phyloP scores from a whole-genome alignment of 1,140 invertebrate genomes.

The Diuraphis noxia region DNA sequence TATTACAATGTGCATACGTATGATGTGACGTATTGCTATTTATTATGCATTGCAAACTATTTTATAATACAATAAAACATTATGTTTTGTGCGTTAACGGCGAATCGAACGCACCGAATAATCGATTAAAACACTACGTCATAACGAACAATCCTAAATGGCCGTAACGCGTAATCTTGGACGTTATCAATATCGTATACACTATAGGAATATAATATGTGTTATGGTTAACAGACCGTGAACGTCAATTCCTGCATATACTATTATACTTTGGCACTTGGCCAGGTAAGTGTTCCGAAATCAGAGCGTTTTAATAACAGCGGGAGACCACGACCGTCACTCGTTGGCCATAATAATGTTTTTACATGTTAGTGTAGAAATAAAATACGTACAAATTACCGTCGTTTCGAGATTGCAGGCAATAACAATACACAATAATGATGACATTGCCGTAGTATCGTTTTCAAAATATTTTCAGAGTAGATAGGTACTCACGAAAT shows the following conservation, averaged over 20 bases:
- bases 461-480: neutral
- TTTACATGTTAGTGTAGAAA: neutral
- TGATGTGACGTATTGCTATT: neutral
- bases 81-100: neutral
- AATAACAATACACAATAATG: neutral
- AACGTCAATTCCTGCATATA: neutral
- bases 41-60: neutral
- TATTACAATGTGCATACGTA: neutral
- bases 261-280: too few relatives aligned
- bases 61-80: neutral
- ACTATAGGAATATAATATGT: neutral
- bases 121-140: neutral
- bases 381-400: neutral
- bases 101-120: neutral
- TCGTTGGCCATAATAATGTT: neutral
- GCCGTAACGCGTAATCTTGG: neutral
- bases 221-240: neutral
- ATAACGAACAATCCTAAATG: neutral
- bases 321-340: neutral
- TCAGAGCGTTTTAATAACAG: neutral
- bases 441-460: neutral
- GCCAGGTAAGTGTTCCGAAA: neutral
- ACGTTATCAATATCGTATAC: neutral
- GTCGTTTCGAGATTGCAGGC: neutral
- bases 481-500: neutral